Evolutionary conservation across 1,140 invertebrate species (phyloP).

Genomic region (honey bee (Apis mellifera)): DNA sequence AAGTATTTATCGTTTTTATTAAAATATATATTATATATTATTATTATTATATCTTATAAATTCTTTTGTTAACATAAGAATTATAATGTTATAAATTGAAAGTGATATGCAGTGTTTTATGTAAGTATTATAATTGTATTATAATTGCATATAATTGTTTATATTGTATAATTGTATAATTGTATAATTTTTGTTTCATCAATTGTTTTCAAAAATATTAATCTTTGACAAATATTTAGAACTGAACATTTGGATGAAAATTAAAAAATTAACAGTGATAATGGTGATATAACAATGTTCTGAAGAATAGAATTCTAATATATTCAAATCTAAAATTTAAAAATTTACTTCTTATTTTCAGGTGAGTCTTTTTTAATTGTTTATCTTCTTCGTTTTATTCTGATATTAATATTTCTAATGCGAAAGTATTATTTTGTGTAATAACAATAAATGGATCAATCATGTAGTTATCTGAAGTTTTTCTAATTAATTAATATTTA

Average conservation of each 20-base stretch:
- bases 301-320: too few species aligned
- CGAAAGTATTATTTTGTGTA: neutral
- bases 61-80: neutral
- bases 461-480: neutral
- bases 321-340: too few species aligned
- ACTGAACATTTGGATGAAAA: neutral
- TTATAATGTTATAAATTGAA: neutral
- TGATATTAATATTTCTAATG: neutral
- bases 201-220: neutral
- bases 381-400: too few species aligned
- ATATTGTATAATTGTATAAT: too few species aligned
- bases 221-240: neutral
- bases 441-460: neutral
- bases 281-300: too few species aligned
- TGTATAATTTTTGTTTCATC: neutral
- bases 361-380: neutral
- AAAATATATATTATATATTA: neutral
- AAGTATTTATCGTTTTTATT: neutral
- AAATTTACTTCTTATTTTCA: neutral
- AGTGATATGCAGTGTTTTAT: neutral
- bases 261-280: neutral
- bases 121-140: slow-evolving; percentile 24
- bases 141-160: too few species aligned
- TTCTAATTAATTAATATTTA: neutral
- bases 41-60: neutral